Evolutionary conservation across 2,888 invertebrate genomes (phyloP), one percentile per base, ranked within the genome.

Genomic region (Hedychridium roseum): DNA sequence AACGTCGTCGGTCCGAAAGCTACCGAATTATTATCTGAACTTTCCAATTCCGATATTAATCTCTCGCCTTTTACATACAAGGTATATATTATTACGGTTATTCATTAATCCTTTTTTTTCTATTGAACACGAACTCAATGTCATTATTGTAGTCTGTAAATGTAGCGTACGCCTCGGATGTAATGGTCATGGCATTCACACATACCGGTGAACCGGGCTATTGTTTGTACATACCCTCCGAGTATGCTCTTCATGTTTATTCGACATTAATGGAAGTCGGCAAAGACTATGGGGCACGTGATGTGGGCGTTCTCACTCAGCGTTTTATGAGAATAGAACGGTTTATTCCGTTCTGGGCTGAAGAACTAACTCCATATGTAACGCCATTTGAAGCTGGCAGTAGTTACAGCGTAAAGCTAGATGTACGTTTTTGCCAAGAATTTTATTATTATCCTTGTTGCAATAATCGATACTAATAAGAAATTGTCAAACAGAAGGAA

Each of bases 221-320:
- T 73, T 86, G 87, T 51, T 78, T 89, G 1, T 87, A 88, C 68
- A 84, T 88, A 49, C 88, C 88, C 3, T 86, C 88, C 0, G 88
- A 89, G 80, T 88, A 88, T 69, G 88, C 89, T 1, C 81, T 90
- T 7, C 89, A 90, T 70, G 86, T 90, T 4, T 90, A 90, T 67
- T 86, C 87, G 60, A 82, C 83, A 52, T 74, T 91, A 41, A 86
- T 89, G 81, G 67, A 82, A 76, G 82, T 85, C 36, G 88, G 88
- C 0, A 80, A 81, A 66, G 87, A 88, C 73, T 88, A 87, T 70
- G 88, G 88, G 4, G 83, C 84, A 1, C 78, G 85, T 35, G 86
- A 88, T 73, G 87, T 87, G 9, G 89, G 88, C 1, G 86, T 85
- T 59, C 80, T 87, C 36, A 86, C 88, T 0, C 84, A 88, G 71